A percentile compares a stretch with the other conserved stretches of the same genome.
phyloP scores from a whole-genome alignment of 2,113 vertebrate species.

The Tor tambroides region DNA sequence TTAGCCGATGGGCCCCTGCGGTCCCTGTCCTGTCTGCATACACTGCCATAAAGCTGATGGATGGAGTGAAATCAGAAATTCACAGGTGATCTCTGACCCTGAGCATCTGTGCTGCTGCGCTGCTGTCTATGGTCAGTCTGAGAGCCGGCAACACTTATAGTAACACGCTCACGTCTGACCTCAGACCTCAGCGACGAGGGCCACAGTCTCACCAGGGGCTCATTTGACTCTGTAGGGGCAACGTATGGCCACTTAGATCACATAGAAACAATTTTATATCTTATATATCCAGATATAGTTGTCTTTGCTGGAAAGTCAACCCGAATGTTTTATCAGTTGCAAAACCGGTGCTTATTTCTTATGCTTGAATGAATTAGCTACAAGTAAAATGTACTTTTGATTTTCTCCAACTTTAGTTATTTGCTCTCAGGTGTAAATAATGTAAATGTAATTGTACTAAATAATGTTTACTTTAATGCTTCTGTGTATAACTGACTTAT shows the following conservation, averaged over 20 bases:
- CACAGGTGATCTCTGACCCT: conserved; percentile 81
- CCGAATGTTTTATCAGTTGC: background rate
- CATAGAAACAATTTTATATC: background rate
- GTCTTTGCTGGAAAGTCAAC: background rate
- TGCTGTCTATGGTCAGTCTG: conserved; percentile 75
- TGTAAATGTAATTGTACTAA: no score
- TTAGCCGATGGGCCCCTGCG: conserved; percentile 19
- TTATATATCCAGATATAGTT: background rate
- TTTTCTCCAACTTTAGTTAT: background rate
- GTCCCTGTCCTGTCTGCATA: conserved; percentile 42
- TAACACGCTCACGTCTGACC: conserved; percentile 14
- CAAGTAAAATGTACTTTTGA: background rate
- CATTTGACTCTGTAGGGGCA: background rate
- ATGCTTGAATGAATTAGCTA: background rate
- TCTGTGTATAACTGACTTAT: background rate
- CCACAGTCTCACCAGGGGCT: conserved; percentile 37
- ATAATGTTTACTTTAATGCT: no score
- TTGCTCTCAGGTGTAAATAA: background rate
- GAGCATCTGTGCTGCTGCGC: conserved; percentile 74
- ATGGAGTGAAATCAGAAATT: conserved; percentile 75
- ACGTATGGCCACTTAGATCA: background rate
- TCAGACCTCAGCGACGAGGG: conserved; percentile 53
- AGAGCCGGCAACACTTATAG: conserved; percentile 53
- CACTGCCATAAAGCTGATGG: conserved; percentile 80
- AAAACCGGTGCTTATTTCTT: background rate